These are phyloP conservation scores for Periphyllus acericola DNA, from an alignment of 2,888 invertebrate species.

Conservation along the genomic window DNA sequence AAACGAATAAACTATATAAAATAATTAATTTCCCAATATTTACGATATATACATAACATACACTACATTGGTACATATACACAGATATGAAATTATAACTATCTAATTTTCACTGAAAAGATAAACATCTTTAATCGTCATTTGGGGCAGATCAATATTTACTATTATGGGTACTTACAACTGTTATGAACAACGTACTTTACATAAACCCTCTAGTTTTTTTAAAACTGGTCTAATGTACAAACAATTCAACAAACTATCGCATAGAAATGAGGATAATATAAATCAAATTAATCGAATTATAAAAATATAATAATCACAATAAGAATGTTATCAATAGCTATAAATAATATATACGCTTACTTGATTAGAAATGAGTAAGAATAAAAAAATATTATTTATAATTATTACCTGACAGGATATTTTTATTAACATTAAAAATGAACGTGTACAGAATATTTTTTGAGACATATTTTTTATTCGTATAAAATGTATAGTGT, in stretches of 20 bases:
- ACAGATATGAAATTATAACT: conserved; percentile 2
- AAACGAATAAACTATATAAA: not conserved
- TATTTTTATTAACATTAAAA: too few species aligned
- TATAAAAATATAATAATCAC: too few species aligned
- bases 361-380: too few species aligned
- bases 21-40: not conserved
- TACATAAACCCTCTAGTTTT: conserved; percentile 9
- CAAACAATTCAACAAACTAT: conserved; percentile 17
- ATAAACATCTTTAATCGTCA: conserved; percentile 9
- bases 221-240: conserved; percentile 1
- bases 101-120: conserved; percentile 32
- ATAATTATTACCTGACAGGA: too few species aligned
- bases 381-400: too few species aligned
- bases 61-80: not conserved
- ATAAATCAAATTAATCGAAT: too few species aligned
- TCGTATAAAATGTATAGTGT: too few species aligned
- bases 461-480: too few species aligned
- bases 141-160: conserved; percentile 20
- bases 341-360: too few species aligned
- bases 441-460: too few species aligned
- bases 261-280: not conserved
- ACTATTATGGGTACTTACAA: not conserved
- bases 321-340: too few species aligned
- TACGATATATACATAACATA: not conserved
- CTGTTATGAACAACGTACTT: conserved; percentile 6